Evolutionary conservation across 1,140 invertebrate species (phyloP), one percentile per base, ranked within the genome.

Genomic region (Tetramorium alpestre): DNA sequence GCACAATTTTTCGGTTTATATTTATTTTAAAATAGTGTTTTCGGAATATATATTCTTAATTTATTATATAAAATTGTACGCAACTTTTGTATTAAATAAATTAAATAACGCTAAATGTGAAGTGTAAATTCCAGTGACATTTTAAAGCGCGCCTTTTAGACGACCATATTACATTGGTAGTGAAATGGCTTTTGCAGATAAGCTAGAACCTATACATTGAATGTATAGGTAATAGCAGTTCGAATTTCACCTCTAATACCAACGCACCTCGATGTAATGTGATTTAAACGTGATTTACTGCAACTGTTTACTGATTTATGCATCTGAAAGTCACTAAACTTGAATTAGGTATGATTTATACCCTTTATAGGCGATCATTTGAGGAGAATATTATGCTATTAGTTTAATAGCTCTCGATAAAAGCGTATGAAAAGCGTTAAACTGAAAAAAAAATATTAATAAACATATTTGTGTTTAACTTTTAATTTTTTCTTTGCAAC

Each of bases 271-370:
- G 64, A 81, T 58, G 41, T 16, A 72, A 58, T 56, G 16, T 69
- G 38, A 81, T 70, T 81, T 81, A 70, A 41, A 51, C 22, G 33
- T 69, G 77, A 80, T 81, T 78, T 78, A 80, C 10, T 25, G 10
- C 41, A 77, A 38, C 5, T 25, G 13, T 58, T 62, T 16, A 47
- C 10, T n/a, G 16, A 62, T 62, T 62, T 62, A 62, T 28, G 28
- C 18, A 22, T 11, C 38, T 44, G 38, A 6, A 54, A 54, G 33
- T 72, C 25, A 51, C 11, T 33, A n/a, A 72, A 56, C 28, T 56
- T 38, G 28, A 73, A 22, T 56, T 56, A 73, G 18, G 0, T 56
- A 22, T 73, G n/a, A 33, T 73, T 73, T 73, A 73, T 22, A 54
- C 13, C 49, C 28, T 51, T 54, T 49, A 2, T 8, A 33, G 1